phyloP scores from a whole-genome alignment of 23 tunicate genomes.

The Trididemnum clinides region DNA sequence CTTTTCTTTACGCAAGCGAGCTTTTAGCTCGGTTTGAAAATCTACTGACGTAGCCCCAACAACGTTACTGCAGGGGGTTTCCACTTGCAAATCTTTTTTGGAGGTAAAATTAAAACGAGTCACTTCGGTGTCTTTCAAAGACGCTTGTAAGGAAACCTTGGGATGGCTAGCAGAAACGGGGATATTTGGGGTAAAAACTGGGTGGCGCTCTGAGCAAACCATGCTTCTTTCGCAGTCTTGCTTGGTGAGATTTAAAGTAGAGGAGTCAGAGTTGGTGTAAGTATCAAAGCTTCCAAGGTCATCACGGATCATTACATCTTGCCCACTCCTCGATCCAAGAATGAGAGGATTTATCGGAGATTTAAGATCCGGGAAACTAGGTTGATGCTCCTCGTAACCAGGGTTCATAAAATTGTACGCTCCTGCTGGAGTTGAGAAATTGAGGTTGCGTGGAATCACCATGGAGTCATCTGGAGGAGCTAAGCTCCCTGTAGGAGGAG shows the following conservation, averaged over 20 bases:
- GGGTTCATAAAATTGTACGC: constrained; percentile 87
- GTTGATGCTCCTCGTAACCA: constrained; percentile 27
- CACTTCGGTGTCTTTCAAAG: neutral
- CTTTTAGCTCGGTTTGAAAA: constrained; percentile 58
- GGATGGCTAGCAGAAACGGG: neutral
- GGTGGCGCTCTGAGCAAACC: neutral
- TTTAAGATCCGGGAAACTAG: neutral
- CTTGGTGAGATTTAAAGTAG: neutral
- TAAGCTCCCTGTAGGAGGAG: neutral
- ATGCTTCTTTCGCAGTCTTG: neutral
- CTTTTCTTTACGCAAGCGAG: neutral
- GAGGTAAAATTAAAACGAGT: neutral
- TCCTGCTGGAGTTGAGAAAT: constrained; percentile 71
- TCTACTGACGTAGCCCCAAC: neutral
- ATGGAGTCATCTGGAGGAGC: constrained; percentile 51
- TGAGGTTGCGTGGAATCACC: constrained; percentile 19
- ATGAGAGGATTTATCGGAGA: constrained; percentile 72
- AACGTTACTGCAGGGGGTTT: constrained; percentile 9
- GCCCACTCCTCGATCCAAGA: constrained; percentile 45
- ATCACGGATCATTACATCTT: constrained; percentile 51
- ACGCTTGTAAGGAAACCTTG: neutral
- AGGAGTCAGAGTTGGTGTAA: neutral
- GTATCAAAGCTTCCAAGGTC: constrained; percentile 11
- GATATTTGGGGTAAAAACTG: neutral
- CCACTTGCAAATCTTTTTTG: neutral